These are phyloP conservation scores for Dipodomys spectabilis DNA, from an alignment of 2,113 vertebrate species.

Conservation along the genomic window DNA sequence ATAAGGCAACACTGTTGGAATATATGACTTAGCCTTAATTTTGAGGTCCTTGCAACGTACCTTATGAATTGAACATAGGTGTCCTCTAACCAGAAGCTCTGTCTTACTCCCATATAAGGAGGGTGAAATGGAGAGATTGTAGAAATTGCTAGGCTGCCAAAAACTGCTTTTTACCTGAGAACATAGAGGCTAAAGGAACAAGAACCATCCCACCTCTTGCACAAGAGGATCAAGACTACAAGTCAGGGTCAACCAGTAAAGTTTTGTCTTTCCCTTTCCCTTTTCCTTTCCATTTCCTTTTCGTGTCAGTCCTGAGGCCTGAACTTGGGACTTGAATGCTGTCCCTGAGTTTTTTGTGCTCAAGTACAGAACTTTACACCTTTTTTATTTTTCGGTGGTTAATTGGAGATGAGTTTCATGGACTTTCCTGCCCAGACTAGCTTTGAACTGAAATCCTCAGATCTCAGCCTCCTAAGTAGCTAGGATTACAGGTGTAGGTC, in stretches of 20 bases:
- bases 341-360: no score
- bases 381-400: no score
- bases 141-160: neutral
- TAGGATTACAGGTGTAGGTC: no score
- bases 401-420: no score
- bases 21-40: constrained; percentile 10
- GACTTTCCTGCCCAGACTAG: no score
- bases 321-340: no score
- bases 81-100: neutral
- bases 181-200: neutral
- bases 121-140: constrained; percentile 14
- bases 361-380: no score
- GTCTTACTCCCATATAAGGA: neutral
- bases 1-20: neutral
- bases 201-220: neutral
- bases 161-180: constrained; percentile 12
- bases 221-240: neutral
- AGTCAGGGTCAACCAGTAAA: constrained; percentile 14
- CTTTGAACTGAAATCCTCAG: no score
- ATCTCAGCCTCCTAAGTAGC: no score
- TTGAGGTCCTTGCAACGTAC: neutral
- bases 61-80: neutral
- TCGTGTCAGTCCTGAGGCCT: no score
- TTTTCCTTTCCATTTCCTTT: no score
- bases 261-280: no score